Evolutionary conservation across 2,888 invertebrate genomes (phyloP), one percentile per base, ranked within the genome.

Genomic region (Hemistola chrysoprasaria): DNA sequence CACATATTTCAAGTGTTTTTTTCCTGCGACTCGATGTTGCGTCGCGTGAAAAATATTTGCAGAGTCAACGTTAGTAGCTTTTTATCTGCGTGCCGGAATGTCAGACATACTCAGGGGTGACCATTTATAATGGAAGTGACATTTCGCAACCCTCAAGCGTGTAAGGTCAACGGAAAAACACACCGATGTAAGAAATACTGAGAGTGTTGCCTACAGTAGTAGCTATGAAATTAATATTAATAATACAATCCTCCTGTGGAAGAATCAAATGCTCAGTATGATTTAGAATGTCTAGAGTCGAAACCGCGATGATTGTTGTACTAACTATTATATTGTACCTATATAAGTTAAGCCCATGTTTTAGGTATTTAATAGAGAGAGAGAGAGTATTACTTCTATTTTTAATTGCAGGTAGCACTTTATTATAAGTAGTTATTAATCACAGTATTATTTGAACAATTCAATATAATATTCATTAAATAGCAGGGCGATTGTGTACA

Each of bases 1-100:
- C 50, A 65, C 73, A 77, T 78, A 75, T 76, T 72, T 81, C 74
- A 78, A 56, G 2, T 56, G 56, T 54, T 47, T 53, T 53, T 70
- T 73, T 67, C 69, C 71, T 61, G 63, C 59, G 62, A 65, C 67
- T 66, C 63, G 16, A 65, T 59, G 56, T 68, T 59, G 57, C 59
- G 62, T 59, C 64, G 64, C 57, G 61, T 65, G 65, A 55, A 66
- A 62, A 76, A 78, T 78, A 76, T 78, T 78, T 76, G 71, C 65
- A 51, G 56, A 72, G 70, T 70, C 64, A 59, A 67, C 65, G 61
- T 53, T 29, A 16, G 33, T 21, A 11, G 35, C 48, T 37, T 24
- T 41, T 42, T 48, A 36, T 25, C 28, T 28, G 52, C 50, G 53
- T 56, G 58, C 51, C 50, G 46, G 51, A 52, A 55, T 53, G 54